Base-by-base conservation (phyloP, 2,113 vertebrate species). In the Platysteira castanea region DNA sequence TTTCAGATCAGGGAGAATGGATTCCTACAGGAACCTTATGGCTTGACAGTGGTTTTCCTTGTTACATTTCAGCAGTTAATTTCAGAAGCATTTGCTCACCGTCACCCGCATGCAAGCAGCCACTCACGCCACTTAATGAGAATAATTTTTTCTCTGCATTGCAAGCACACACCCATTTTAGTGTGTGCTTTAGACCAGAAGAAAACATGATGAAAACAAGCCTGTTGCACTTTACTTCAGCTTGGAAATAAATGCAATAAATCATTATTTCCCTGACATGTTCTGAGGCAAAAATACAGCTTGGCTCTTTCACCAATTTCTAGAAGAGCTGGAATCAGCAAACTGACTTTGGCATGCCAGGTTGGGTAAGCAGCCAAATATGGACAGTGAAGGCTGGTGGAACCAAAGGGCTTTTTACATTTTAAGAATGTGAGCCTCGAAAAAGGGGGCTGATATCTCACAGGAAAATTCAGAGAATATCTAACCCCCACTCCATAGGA, bases 41-140 rank as follows among this genome's bases (percentile, higher is more conserved):
- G 30, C 24, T 67, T 0, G 0, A 50, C 7, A 42, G 28, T 65
- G 30, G 10, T 42, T 84, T 90, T 80, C 46, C 46, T 84, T 83
- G 13, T 74, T 80, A 80, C 4, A 35, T 54, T 77, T 88, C 83
- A 80, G 26, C n/a, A 65, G 31, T 44, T 90, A 71, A 81, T 71
- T 93, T 90, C 59, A 87, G 80, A 87, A 84, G 60, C 24, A 78
- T 91, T 96, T 95, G 30, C 64, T 92, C 83, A 81, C 47, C 39
- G 39, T 81, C 7, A 7, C 33, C 44, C 39, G 63, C n/a, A 23
- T 63, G 21, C 33, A 81, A 92, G 47, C 44, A 67, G 54, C 52
- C 75, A 79, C 37, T 85, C 68, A 68, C 13, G 17, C 7, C 82
- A 88, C 71, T 64, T 83, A 69, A 74, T 6, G 28, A n/a, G 37